Conservation (phyloP, 1,140 invertebrate genomes). For the Drosophila subobscura region DNA sequence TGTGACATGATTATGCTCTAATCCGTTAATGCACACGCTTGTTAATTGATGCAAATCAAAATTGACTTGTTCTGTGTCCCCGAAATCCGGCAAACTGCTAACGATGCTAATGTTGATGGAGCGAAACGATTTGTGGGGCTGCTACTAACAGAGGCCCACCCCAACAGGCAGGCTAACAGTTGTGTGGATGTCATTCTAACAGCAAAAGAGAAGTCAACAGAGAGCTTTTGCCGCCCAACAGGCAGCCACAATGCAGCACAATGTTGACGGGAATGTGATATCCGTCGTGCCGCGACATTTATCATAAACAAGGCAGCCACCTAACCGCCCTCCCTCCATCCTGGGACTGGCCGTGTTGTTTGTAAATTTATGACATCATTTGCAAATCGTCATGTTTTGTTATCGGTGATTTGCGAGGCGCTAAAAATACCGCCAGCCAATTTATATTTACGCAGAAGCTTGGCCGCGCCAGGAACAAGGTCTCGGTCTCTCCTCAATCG, state of each 20-base stretch:
- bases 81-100: too few relatives aligned
- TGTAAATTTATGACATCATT: constrained; percentile 69
- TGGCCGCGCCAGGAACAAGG: constrained; percentile 1
- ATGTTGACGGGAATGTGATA: constrained; percentile 7
- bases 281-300: constrained; percentile 13
- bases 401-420: constrained; percentile 39
- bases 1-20: too few relatives aligned
- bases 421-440: constrained; percentile 25
- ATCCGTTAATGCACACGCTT: too few relatives aligned
- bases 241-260: too few relatives aligned
- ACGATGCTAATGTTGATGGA: too few relatives aligned
- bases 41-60: too few relatives aligned
- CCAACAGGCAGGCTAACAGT: constrained; percentile 34
- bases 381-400: constrained; percentile 69
- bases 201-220: constrained; percentile 58
- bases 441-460: constrained; percentile 43
- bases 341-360: constrained; percentile 15
- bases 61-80: too few relatives aligned
- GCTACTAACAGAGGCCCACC: too few relatives aligned
- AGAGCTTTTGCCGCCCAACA: constrained; percentile 43
- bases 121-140: too few relatives aligned
- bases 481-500: constrained; percentile 11
- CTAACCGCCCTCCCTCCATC: background rate
- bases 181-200: constrained; percentile 58
- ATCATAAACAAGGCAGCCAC: constrained; percentile 47